Base-by-base conservation (phyloP, 1,140 invertebrate species). In the Drosophila navojoa region DNA sequence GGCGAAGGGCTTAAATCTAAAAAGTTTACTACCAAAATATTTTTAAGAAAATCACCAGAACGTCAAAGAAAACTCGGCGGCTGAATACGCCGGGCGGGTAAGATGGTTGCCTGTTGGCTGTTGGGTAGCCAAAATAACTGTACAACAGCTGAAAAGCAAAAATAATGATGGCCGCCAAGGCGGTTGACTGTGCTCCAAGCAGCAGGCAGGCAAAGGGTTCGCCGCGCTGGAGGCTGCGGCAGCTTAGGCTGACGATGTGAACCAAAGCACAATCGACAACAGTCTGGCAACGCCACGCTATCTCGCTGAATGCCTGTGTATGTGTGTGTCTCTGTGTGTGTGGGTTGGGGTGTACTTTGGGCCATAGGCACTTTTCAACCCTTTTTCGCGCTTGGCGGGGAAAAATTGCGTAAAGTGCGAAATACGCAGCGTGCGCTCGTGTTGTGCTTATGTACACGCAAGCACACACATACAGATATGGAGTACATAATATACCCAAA, bases 341-440 rank as follows among this genome's bases (percentile, higher is more conserved):
- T 35, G 35, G 45, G 25, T 35, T 57, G 66, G 81, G 71, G 71
- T 86, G 77, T 75, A 59, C 57, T 45, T 75, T 59, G 55, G 58
- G 53, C 75, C 79, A 76, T 74, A 87, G 84, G 82, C 84, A 87
- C 82, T 87, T 87, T 76, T 89, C 84, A 87, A 89, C 82, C 82
- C 84, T 87, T 87, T 82, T 87, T 76, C 60, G 76, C 72, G 84
- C 73, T 79, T 16, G 82, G 82, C 82, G 82, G 82, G 82, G 82
- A 89, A 87, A 81, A 82, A 82, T 82, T 86, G 82, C 82, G 82
- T 87, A 89, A 89, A 89, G 79, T 84, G 84, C 82, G 70, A 87
- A 87, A 89, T 73, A 60, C 76, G 38, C 44, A 68, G 55, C 49
- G 55, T 66, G 70, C 63, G 74, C 60, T 53, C 35, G 45, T 63